Evolutionary conservation across 1,140 invertebrate species (phyloP).

Genomic region (Berghia stephanieae): DNA sequence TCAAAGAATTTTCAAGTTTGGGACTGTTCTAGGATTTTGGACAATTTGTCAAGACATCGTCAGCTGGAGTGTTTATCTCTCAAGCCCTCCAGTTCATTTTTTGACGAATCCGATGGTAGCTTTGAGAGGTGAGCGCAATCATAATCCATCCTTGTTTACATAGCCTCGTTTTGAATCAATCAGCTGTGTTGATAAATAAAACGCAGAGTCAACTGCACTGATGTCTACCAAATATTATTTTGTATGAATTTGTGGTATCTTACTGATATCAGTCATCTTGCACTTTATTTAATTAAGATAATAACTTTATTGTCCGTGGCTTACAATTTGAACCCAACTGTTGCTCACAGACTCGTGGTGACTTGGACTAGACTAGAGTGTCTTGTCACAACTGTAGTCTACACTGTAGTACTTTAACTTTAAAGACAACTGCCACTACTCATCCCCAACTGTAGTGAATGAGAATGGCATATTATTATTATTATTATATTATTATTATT

Average conservation of each 20-base stretch:
- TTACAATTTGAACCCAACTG: not conserved
- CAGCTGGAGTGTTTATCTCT: constrained; percentile 63
- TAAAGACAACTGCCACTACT: too few relatives aligned
- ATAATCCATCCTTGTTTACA: constrained; percentile 33
- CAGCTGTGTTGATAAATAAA: constrained; percentile 12
- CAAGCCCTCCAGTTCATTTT: constrained; percentile 64
- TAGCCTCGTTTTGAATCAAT: constrained; percentile 37
- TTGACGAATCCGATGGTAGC: constrained; percentile 41
- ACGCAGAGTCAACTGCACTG: not conserved
- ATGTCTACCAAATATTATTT: not conserved
- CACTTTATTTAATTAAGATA: not conserved
- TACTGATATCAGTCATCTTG: not conserved
- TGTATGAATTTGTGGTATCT: not conserved
- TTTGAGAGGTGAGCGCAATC: constrained; percentile 47
- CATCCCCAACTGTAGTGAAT: too few relatives aligned
- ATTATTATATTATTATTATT: too few relatives aligned
- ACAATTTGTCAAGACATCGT: constrained; percentile 58
- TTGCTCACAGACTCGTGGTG: too few relatives aligned
- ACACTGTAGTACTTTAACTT: too few relatives aligned
- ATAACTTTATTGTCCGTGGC: not conserved
- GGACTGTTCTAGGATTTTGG: constrained; percentile 53
- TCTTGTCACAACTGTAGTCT: too few relatives aligned
- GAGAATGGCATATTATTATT: too few relatives aligned
- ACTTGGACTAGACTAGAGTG: too few relatives aligned
- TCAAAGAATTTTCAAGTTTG: constrained; percentile 62